Percentiles rank a stretch among this genome's conserved stretches.
phyloP scores from a whole-genome alignment of 2,888 invertebrate species.

The Apomyelois bistriatella region DNA sequence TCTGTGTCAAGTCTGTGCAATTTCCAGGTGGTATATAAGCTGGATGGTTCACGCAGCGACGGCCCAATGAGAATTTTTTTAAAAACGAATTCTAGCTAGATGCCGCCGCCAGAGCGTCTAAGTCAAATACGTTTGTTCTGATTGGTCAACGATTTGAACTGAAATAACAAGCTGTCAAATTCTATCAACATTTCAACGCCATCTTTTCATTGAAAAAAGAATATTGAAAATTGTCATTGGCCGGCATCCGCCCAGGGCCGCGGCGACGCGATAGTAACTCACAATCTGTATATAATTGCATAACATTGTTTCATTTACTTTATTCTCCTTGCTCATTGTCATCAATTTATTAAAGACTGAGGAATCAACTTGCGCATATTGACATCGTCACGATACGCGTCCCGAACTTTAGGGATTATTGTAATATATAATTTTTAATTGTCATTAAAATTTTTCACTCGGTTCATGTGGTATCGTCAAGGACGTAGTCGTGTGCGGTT shows the following conservation, averaged over 20 bases:
- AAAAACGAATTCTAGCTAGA: no score
- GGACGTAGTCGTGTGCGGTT: conserved; percentile 37
- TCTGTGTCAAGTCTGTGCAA: no score
- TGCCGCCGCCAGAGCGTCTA: no score
- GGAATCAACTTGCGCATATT: conserved; percentile 77
- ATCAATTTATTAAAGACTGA: conserved; percentile 80
- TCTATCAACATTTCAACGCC: no score
- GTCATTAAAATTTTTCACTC: conserved; percentile 56
- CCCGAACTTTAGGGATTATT: conserved; percentile 61
- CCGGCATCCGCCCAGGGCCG: conserved; percentile 16
- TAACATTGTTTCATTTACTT: conserved; percentile 75
- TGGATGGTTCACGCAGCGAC: neutral
- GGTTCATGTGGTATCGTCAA: conserved; percentile 45
- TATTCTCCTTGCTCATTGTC: conserved; percentile 76
- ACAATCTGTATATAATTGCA: conserved; percentile 75
- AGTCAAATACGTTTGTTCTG: no score
- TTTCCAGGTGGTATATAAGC: neutral
- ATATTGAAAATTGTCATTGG: neutral
- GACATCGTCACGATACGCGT: conserved; percentile 74
- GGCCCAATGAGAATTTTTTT: neutral
- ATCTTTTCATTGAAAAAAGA: no score
- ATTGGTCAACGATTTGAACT: no score
- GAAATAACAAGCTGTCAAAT: no score
- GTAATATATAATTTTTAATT: conserved; percentile 61
- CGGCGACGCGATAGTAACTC: conserved; percentile 28